These are phyloP conservation scores for Drosophila bipectinata DNA, from an alignment of 1,140 invertebrate genomes.

Conservation along the genomic window DNA sequence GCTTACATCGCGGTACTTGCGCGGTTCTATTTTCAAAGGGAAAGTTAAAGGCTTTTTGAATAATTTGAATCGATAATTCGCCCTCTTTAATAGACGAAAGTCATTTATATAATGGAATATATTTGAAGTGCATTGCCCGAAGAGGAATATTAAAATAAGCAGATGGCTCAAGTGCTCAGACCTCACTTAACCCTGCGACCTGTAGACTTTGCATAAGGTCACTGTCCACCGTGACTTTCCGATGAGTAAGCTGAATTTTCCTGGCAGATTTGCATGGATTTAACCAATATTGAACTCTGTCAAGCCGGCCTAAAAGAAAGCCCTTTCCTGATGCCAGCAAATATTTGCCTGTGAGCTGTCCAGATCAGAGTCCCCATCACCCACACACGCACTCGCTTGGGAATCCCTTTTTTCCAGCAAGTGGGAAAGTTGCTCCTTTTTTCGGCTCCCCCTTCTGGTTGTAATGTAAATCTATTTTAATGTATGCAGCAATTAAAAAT, in stretches of 20 bases:
- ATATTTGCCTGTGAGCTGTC: slow-evolving; percentile 60
- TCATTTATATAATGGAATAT: slow-evolving; percentile 21
- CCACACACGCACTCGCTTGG: slow-evolving; percentile 16
- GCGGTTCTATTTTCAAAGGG: not conserved
- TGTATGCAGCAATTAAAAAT: slow-evolving; percentile 81
- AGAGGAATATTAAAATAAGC: slow-evolving; percentile 29
- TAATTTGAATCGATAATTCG: not conserved
- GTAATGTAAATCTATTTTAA: slow-evolving; percentile 77
- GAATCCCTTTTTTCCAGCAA: slow-evolving; percentile 29
- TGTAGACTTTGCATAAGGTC: slow-evolving; percentile 28
- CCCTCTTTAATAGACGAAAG: slow-evolving; percentile 7
- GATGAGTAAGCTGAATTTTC: slow-evolving; percentile 30
- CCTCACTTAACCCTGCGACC: slow-evolving; percentile 31
- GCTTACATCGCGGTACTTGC: not conserved
- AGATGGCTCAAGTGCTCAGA: slow-evolving; percentile 32
- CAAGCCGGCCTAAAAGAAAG: slow-evolving; percentile 17
- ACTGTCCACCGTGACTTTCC: slow-evolving; percentile 11
- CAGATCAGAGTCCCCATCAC: slow-evolving; percentile 2
- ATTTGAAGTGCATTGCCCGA: slow-evolving; percentile 26
- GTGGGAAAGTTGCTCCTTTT: slow-evolving; percentile 5
- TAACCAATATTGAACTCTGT: slow-evolving; percentile 36
- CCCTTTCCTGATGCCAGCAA: slow-evolving; percentile 48
- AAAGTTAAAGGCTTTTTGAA: not conserved
- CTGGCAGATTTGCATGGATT: slow-evolving; percentile 41
- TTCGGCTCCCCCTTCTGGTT: slow-evolving; percentile 36